A percentile compares a stretch with the other conserved stretches of the same genome.
phyloP scores from a whole-genome alignment of 2,113 vertebrate species.

The Argyrosomus japonicus region DNA sequence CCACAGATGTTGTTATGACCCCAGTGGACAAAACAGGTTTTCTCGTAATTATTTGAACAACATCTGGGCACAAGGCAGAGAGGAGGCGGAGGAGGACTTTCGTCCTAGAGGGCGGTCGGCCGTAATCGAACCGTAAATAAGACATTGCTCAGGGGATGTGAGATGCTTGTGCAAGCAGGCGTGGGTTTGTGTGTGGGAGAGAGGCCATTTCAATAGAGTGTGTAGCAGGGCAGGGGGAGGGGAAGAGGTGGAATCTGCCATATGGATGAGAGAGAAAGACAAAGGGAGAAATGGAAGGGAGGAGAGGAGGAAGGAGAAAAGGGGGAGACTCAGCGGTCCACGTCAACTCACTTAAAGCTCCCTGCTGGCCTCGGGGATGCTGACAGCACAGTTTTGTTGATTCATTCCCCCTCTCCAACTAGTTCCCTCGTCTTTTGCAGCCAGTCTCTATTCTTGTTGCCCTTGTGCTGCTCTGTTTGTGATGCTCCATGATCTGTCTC shows the following conservation, averaged over 20 bases:
- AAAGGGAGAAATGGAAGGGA: slow-evolving; percentile 60
- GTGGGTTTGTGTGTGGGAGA: slow-evolving; percentile 71
- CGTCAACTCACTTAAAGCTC: slow-evolving; percentile 73
- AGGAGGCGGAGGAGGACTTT: slow-evolving; percentile 43
- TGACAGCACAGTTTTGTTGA: slow-evolving; percentile 79
- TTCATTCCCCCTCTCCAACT: slow-evolving; percentile 64
- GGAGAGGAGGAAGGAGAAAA: slow-evolving; percentile 59
- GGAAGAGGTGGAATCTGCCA: slow-evolving; percentile 73
- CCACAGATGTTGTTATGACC: slow-evolving; percentile 66
- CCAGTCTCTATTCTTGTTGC: slow-evolving; percentile 62
- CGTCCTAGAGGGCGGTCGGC: slow-evolving; percentile 62
- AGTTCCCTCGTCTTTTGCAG: slow-evolving; percentile 56
- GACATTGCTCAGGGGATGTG: slow-evolving; percentile 66
- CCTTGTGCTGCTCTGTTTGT: slow-evolving; percentile 50
- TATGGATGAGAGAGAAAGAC: slow-evolving; percentile 73
- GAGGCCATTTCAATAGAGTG: slow-evolving; percentile 72
- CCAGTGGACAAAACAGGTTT: slow-evolving; percentile 61
- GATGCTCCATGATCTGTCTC: slow-evolving; percentile 26
- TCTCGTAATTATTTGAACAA: slow-evolving; percentile 69
- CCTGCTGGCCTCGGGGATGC: slow-evolving; percentile 73
- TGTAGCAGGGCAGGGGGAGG: slow-evolving; percentile 66
- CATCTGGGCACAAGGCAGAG: slow-evolving; percentile 71
- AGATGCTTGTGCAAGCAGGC: slow-evolving; percentile 74
- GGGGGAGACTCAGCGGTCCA: slow-evolving; percentile 64
- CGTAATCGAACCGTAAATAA: slow-evolving; percentile 80